phyloP scores from a whole-genome alignment of 1,140 invertebrate species.

The Anadara kagoshimensis region DNA sequence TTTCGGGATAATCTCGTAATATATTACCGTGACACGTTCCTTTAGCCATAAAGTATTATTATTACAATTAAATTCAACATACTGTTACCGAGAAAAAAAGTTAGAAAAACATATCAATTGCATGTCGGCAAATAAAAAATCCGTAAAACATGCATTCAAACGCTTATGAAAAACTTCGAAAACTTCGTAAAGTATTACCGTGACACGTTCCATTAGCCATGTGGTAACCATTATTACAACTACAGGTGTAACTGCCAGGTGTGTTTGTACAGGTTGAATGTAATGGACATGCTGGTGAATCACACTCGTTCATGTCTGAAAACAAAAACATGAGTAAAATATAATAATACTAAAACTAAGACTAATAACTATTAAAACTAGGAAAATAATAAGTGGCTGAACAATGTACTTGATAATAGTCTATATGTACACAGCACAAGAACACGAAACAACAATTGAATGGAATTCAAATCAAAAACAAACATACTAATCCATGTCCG shows the following conservation, averaged over 20 bases:
- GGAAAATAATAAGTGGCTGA: background rate
- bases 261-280: constrained; percentile 43
- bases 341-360: background rate
- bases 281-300: constrained; percentile 20
- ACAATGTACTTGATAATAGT: background rate
- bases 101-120: background rate
- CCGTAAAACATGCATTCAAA: background rate
- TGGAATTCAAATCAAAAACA: too few relatives aligned
- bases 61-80: too few relatives aligned
- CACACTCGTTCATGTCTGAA: constrained; percentile 49
- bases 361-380: background rate
- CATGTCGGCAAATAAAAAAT: background rate
- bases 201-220: constrained; percentile 14
- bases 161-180: background rate
- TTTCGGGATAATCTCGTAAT: background rate
- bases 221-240: constrained; percentile 25
- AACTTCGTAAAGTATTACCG: constrained; percentile 19
- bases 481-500: too few relatives aligned
- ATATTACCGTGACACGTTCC: constrained; percentile 33
- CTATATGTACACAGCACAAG: background rate
- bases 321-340: background rate
- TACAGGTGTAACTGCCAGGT: constrained; percentile 38
- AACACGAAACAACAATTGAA: too few relatives aligned
- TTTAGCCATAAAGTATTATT: constrained; percentile 12
- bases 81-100: too few relatives aligned